Base-by-base conservation (phyloP, 1,140 invertebrate species). In the Bathynomus jamesi region DNA sequence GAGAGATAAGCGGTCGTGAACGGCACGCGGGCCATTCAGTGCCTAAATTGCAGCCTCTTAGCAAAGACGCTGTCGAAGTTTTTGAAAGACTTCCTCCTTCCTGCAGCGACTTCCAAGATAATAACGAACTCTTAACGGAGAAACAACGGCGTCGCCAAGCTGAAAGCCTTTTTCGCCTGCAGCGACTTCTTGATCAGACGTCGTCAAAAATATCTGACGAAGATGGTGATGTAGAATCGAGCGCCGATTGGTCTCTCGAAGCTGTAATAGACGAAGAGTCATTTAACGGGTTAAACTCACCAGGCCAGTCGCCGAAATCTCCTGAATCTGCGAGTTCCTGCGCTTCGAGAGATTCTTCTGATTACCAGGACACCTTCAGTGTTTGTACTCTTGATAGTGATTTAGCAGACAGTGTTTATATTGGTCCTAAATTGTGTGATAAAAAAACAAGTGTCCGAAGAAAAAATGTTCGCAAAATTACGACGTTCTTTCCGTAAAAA, bases 181-280 rank as follows among this genome's bases (percentile, higher is more conserved):
- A 73, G 32, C 68, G 72, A 27, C 66, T 76, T 28, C 30, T 76
- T n/a, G 67, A 74, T 31, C 61, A 76, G n/a, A 65, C 68, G 21
- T 32, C 71, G 13, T 31, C 25, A 24, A 28, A 63, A 17, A 21
- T 8, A 17, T 27, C 27, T 17, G 46, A 61, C 4, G 29, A 65
- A 27, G 69, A 74, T 29, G n/a, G 40, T 3, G 69, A 76, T 11
- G 71, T 71, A 17, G 70, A 66, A 21, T 69, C 69, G 27, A 76
- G 75, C 62, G 75, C 71, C 40, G 75, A 76, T 29, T 76, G 75
- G 75, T 76, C 75, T 65, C 70, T 76, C 67, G 71, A 71, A 67
- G 75, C 75, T 27, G 67, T 73, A 21, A 25, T 73, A 30, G 69
- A 76, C 68, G 75, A 76, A 67, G 40, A 46, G 27, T 73, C 69